A percentile compares a stretch with the other conserved stretches of the same genome.
Evolutionary conservation across 2,888 invertebrate genomes (phyloP).

Genomic region (Acanthopleura granulata): DNA sequence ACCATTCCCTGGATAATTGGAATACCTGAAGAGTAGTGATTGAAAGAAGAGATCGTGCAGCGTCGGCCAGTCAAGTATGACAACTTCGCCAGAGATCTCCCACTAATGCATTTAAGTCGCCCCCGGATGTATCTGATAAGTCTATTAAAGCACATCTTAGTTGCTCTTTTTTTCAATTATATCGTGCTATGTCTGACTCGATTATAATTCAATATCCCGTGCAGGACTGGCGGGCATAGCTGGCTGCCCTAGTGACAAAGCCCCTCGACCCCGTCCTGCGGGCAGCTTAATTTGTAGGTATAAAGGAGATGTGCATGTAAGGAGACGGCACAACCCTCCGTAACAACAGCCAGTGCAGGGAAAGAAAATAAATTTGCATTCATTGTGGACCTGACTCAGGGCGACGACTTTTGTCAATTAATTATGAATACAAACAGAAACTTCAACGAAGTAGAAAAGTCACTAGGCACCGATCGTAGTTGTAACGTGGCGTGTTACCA

Average conservation of each 20-base stretch:
- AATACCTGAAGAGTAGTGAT: too few relatives aligned
- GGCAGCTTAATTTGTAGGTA: not conserved
- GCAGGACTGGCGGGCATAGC: not conserved
- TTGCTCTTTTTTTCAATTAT: constrained; percentile 12
- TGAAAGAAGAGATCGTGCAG: too few relatives aligned
- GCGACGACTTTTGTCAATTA: not conserved
- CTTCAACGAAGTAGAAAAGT: too few relatives aligned
- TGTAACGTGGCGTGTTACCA: too few relatives aligned
- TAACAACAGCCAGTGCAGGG: too few relatives aligned
- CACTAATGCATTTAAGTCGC: not conserved
- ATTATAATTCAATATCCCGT: constrained; percentile 17
- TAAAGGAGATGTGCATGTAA: not conserved
- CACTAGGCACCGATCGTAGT: too few relatives aligned
- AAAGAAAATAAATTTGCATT: constrained; percentile 3
- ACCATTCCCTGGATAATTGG: too few relatives aligned
- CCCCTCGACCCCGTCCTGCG: not conserved
- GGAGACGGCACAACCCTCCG: too few relatives aligned
- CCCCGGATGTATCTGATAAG: constrained; percentile 12
- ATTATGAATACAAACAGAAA: not conserved
- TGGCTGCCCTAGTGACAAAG: not conserved
- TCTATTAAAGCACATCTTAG: constrained; percentile 8
- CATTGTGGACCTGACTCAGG: not conserved
- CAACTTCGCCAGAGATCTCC: too few relatives aligned
- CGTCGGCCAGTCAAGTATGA: too few relatives aligned
- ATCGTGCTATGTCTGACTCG: not conserved